phyloP scores from a whole-genome alignment of 2,888 invertebrate species.

The Ischnura elegans region DNA sequence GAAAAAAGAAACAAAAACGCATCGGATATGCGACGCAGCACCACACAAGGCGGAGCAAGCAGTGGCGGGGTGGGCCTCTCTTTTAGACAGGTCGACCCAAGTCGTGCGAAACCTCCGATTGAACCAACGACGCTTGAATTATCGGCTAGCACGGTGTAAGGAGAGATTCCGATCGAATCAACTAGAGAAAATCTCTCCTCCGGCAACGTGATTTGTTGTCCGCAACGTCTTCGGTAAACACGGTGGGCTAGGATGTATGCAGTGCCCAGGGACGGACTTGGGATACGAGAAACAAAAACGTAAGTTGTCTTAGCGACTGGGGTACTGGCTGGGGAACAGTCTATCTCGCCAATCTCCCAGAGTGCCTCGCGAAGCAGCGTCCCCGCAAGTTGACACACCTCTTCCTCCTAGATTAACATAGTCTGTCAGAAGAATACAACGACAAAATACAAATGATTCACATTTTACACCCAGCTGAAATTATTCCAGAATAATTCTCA shows the following conservation, averaged over 20 bases:
- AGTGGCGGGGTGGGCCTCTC: neutral
- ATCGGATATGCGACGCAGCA: neutral
- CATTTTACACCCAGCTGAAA: too few species aligned
- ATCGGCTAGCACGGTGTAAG: neutral
- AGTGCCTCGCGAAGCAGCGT: neutral
- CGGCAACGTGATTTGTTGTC: conserved; percentile 9
- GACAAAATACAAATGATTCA: too few species aligned
- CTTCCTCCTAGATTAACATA: too few species aligned
- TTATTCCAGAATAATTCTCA: too few species aligned
- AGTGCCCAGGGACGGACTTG: too few species aligned
- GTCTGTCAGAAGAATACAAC: too few species aligned
- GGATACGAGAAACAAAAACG: too few species aligned
- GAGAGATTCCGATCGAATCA: neutral
- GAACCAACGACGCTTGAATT: neutral
- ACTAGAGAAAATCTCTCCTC: neutral
- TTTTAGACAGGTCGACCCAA: neutral
- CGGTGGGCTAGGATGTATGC: too few species aligned
- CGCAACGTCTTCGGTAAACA: neutral
- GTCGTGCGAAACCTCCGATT: neutral
- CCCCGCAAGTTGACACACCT: neutral
- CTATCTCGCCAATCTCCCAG: neutral
- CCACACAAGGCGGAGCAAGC: neutral
- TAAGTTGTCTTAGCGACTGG: neutral
- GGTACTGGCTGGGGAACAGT: neutral
- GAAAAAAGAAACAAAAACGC: too few species aligned